phyloP scores from a whole-genome alignment of 1,140 invertebrate species.

The Hestina assimilis region DNA sequence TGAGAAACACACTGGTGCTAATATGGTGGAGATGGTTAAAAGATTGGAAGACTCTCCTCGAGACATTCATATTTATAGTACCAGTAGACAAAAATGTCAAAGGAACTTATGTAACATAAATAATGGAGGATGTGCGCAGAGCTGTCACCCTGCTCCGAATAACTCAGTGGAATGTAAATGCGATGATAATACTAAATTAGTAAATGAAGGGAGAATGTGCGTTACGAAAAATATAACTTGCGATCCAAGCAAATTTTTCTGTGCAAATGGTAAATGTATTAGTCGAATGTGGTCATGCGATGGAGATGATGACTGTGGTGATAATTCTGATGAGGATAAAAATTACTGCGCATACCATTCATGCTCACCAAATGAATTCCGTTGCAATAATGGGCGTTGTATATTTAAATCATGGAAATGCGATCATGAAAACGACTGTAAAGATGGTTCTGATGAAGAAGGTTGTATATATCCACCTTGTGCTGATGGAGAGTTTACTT shows the following conservation, averaged over 20 bases:
- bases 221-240: slow-evolving; percentile 93
- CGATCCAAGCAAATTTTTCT: slow-evolving; percentile 93
- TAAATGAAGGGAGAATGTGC: slow-evolving; percentile 95
- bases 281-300: slow-evolving; percentile 98
- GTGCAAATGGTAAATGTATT: slow-evolving; percentile 96
- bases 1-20: slow-evolving; percentile 97
- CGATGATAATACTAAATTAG: slow-evolving; percentile 90
- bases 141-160: slow-evolving; percentile 93
- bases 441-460: slow-evolving; percentile 94
- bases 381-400: slow-evolving; percentile 95
- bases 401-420: slow-evolving; percentile 97
- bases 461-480: slow-evolving; percentile 95
- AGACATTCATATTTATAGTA: slow-evolving; percentile 94
- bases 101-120: slow-evolving; percentile 93
- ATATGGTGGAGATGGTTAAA: slow-evolving; percentile 96
- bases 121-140: slow-evolving; percentile 97
- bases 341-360: slow-evolving; percentile 97
- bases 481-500: slow-evolving; percentile 95
- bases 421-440: slow-evolving; percentile 97
- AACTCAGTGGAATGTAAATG: slow-evolving; percentile 92
- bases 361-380: slow-evolving; percentile 94
- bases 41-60: slow-evolving; percentile 93
- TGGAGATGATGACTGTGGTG: slow-evolving; percentile 96
- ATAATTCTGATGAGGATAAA: slow-evolving; percentile 94
- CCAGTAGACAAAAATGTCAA: slow-evolving; percentile 87